These are phyloP conservation scores for Notoglanidium macrostoma DNA, from an alignment of 2,797 vertebrate genomes.

Conservation along the genomic window DNA sequence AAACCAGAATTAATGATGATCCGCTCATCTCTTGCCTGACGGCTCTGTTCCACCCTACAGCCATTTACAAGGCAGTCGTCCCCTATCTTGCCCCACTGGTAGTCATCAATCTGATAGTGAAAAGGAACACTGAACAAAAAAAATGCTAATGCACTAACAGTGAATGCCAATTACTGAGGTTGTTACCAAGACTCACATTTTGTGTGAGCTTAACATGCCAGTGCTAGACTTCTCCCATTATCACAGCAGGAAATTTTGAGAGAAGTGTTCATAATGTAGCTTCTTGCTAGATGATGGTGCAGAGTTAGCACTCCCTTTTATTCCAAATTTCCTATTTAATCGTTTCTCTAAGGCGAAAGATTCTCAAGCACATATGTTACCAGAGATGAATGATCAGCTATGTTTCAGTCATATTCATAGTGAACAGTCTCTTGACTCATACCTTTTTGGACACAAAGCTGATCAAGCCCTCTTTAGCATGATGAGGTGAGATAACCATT, in stretches of 20 bases:
- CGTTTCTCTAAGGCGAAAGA: background rate
- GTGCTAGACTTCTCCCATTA: background rate
- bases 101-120: slow-evolving; percentile 64
- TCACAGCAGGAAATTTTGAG: background rate
- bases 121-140: background rate
- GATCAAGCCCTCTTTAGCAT: slow-evolving; percentile 41
- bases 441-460: slow-evolving; percentile 45
- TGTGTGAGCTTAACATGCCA: slow-evolving; percentile 1
- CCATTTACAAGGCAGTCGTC: slow-evolving; percentile 65
- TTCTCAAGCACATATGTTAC: slow-evolving; percentile 14
- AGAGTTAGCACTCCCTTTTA: slow-evolving; percentile 20
- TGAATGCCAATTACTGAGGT: slow-evolving; percentile 14
- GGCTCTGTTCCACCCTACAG: slow-evolving; percentile 55
- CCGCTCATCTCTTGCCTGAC: slow-evolving; percentile 65
- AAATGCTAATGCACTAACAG: background rate
- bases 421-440: slow-evolving; percentile 54
- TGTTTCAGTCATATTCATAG: slow-evolving; percentile 6
- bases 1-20: slow-evolving; percentile 67
- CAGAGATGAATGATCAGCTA: slow-evolving; percentile 22
- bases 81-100: slow-evolving; percentile 46
- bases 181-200: slow-evolving; percentile 24
- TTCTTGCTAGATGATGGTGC: background rate
- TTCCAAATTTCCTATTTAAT: slow-evolving; percentile 25
- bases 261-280: slow-evolving; percentile 11
- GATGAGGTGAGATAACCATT: slow-evolving; percentile 32